Percentiles rank a stretch among this genome's conserved stretches.
Conservation (phyloP, 2,113 vertebrate species). For the Stictonetta naevosa region DNA sequence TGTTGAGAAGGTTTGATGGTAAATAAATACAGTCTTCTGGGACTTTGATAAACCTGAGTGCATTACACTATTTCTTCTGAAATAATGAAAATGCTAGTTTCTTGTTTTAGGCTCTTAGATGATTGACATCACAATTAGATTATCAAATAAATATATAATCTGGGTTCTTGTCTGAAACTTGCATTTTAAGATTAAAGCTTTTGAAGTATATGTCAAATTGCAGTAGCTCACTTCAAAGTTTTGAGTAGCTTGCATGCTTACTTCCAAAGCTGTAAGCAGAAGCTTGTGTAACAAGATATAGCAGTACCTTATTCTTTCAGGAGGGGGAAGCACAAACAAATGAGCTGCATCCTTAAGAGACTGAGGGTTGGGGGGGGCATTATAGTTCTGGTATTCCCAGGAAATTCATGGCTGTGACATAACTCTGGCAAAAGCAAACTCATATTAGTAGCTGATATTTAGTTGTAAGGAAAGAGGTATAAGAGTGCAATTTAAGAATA, state of each 20-base stretch:
- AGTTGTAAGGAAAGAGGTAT: neutral
- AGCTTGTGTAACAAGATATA: neutral
- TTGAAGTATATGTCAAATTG: neutral
- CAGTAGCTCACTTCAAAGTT: neutral
- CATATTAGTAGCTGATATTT: neutral
- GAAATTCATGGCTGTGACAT: neutral
- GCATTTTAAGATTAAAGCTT: neutral
- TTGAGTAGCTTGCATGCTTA: neutral
- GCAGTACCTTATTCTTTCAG: neutral
- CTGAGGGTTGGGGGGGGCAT: too few species aligned
- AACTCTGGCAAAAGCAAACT: neutral
- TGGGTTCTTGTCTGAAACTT: neutral
- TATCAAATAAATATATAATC: neutral
- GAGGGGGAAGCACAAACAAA: neutral
- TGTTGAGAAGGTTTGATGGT: neutral
- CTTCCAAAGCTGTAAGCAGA: neutral
- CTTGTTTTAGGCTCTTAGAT: neutral
- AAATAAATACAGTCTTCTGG: neutral
- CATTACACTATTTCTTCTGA: neutral
- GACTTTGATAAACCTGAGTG: neutral
- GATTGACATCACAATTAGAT: neutral
- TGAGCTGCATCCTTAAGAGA: neutral
- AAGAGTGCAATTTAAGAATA: neutral
- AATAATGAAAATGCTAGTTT: neutral
- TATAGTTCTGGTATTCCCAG: neutral